Evolutionary conservation across 2,797 vertebrate species (phyloP).

Genomic region (Salarias fasciatus): DNA sequence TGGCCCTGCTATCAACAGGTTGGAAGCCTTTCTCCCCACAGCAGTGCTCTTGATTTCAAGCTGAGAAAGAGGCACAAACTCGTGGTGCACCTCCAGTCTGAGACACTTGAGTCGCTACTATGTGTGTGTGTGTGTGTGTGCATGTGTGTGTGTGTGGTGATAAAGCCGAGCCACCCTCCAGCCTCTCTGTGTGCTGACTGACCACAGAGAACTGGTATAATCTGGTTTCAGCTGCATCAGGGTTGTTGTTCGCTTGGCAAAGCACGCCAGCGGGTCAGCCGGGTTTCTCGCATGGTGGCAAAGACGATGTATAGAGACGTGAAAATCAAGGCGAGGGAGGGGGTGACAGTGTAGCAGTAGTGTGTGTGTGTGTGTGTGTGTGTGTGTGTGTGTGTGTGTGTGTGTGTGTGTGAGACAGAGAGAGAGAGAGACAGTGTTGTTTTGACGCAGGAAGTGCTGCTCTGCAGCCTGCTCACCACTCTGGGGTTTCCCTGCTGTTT

Average conservation of each 20-base stretch:
- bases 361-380: too few relatives aligned
- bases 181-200: constrained; percentile 49
- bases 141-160: constrained; percentile 20
- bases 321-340: constrained; percentile 25
- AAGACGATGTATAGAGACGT: constrained; percentile 44
- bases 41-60: constrained; percentile 42
- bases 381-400: too few relatives aligned
- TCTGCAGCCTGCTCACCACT: constrained; percentile 10
- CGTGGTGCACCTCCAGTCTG: constrained; percentile 37
- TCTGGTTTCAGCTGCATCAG: constrained; percentile 74
- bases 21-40: constrained; percentile 26
- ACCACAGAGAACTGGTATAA: constrained; percentile 74
- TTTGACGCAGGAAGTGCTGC: constrained; percentile 7
- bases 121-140: constrained; percentile 5
- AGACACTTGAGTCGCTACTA: constrained; percentile 38
- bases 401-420: too few relatives aligned
- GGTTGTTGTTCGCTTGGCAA: constrained; percentile 68
- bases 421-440: background rate
- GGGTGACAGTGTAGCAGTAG: constrained; percentile 2
- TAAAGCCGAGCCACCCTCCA: constrained; percentile 48
- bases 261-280: constrained; percentile 66
- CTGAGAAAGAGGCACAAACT: constrained; percentile 36
- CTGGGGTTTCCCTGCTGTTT: constrained; percentile 37
- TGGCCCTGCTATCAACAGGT: constrained; percentile 33
- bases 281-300: constrained; percentile 39